Base-by-base conservation (phyloP, 2,888 invertebrate species). In the Miltochrista miniata region DNA sequence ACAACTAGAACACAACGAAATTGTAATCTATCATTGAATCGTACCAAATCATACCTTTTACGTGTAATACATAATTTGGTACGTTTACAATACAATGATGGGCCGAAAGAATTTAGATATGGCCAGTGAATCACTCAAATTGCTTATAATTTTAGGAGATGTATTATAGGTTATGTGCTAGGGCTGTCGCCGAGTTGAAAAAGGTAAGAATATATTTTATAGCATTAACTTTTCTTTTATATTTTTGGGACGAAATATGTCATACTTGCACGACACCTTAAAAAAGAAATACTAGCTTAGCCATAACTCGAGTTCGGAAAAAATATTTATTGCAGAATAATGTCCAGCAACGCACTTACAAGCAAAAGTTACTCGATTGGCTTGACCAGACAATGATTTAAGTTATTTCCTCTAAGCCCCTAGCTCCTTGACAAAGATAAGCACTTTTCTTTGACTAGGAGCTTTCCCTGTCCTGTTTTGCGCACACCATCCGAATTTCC, bases 81-180 rank as follows among this genome's bases (percentile, higher is more conserved):
- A 35, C 41, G 38, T 45, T 33, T 46, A 45, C 53, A 47, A 58
- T 44, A 56, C 49, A 64, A 68, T 56, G 52, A 68, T 56, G 52
- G 53, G 50, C 43, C 51, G n/a, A 53, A 60, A 47, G 57, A 50
- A 57, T 56, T 44, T 56, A 52, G 48, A 53, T 59, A 41, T 53
- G 60, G 52, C 61, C 68, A 54, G 56, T 38, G 66, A 48, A 56
- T 60, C 52, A 60, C 54, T 55, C 39, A 61, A 65, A 70, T 68
- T 62, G 62, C 58, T 50, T 44, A 63, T 59, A 65, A 72, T 72
- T 68, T 65, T 36, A 48, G 46, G 48, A 55, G 39, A 37, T 54
- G 15, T 46, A 54, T 24, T 24, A 24, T 24, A 24, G 18, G 18
- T 4, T 24, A 24, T 24, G 5, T 24, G 18, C 18, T 24, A 24